Conservation (phyloP, 2,113 vertebrate genomes). For the Hyla sarda region DNA sequence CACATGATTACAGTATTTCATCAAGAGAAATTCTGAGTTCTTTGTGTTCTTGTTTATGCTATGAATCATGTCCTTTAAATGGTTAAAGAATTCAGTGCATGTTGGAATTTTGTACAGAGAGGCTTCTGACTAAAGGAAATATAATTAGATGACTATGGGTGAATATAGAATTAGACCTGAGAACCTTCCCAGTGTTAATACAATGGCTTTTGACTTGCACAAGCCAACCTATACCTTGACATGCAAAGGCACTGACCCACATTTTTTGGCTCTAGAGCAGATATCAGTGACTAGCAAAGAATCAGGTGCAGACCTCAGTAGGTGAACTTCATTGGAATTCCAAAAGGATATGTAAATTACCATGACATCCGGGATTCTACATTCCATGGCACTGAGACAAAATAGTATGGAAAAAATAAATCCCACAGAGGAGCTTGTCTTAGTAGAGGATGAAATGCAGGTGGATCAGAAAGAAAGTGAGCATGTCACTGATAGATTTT, state of each 20-base stretch:
- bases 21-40: background rate
- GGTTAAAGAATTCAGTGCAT: background rate
- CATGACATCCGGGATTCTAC: conserved; percentile 9
- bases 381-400: conserved; percentile 24
- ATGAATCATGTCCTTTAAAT: no score
- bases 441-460: conserved; percentile 32
- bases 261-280: background rate
- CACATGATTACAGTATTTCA: conserved; percentile 8
- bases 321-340: conserved; percentile 46
- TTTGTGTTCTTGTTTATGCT: no score
- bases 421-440: conserved; percentile 34
- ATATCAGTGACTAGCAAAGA: conserved; percentile 11
- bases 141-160: background rate
- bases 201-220: background rate
- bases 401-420: conserved; percentile 43
- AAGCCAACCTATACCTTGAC: background rate
- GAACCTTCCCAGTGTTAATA: background rate
- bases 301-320: conserved; percentile 8
- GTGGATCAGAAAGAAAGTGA: conserved; percentile 27
- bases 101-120: background rate
- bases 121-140: background rate
- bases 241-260: background rate
- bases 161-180: background rate
- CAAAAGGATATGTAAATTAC: conserved; percentile 4
- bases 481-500: conserved; percentile 10